Evolutionary conservation across 35 echinoderm and acorn worm genomes (phyloP).

Genomic region (Nesometra sesokonis): DNA sequence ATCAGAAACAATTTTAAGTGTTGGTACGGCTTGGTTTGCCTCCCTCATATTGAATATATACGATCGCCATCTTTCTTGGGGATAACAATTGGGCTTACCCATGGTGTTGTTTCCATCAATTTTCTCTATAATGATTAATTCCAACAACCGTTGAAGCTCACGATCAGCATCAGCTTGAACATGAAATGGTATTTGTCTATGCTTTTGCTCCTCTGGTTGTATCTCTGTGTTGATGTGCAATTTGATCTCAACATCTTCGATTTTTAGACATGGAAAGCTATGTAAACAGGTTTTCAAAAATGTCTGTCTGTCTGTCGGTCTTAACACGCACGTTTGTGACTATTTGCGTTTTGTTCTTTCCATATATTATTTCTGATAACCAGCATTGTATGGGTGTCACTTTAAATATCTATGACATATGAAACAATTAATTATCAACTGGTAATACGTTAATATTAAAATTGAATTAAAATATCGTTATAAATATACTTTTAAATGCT

Average conservation of each 20-base stretch:
- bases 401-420: too few relatives aligned
- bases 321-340: too few relatives aligned
- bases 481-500: too few relatives aligned
- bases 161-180: background rate
- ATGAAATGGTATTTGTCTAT: background rate
- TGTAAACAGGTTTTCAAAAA: too few relatives aligned
- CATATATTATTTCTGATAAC: too few relatives aligned
- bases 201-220: background rate
- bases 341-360: too few relatives aligned
- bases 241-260: background rate
- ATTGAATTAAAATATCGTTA: too few relatives aligned
- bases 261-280: too few relatives aligned
- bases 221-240: background rate
- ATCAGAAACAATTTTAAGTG: background rate
- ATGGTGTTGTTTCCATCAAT: background rate
- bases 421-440: too few relatives aligned
- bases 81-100: slow-evolving; percentile 20
- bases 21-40: slow-evolving; percentile 1
- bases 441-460: too few relatives aligned
- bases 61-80: slow-evolving; percentile 4
- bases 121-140: background rate
- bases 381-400: too few relatives aligned
- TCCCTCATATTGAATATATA: slow-evolving; percentile 22
- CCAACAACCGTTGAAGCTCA: background rate
- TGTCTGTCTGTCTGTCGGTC: too few relatives aligned